Base-by-base conservation (phyloP, 2,888 invertebrate species). In the Portevinia maculata region DNA sequence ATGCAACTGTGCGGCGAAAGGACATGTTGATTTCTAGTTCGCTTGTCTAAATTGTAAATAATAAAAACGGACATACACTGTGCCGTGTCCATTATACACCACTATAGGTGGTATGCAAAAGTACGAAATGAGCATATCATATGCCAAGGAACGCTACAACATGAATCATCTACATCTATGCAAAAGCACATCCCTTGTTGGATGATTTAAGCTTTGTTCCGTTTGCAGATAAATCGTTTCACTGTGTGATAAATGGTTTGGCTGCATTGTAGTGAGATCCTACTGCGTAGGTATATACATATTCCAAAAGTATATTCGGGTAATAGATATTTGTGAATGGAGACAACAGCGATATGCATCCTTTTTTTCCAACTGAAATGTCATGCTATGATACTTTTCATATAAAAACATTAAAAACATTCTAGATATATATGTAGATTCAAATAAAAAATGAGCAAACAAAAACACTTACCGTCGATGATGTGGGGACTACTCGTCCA, bases 171-270 rank as follows among this genome's bases (percentile, higher is more conserved):
- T n/a, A 1, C 9, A n/a, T 28, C 13, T 39, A 46, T 64, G 37
- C 52, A 41, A n/a, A 32, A 30, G 41, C 60, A 50, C 50, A 57
- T 32, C 30, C 60, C 30, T 55, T 62, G 62, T 55, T 30, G 64
- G 52, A 64, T 64, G 57, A 64, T 81, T 75, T 52, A 64, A 44
- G 57, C 44, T 52, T 8, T 71, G 32, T 69, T 70, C 28, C 8
- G 60, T 28, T 74, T 48, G 41, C 34, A 50, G 34, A 74, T 74
- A 69, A 69, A 79, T 75, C 44, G 50, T 69, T 64, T 30, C 50
- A 59, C 79, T 69, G 79, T 11, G 69, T 81, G 79, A 75, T 75
- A 64, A 64, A 75, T 75, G 59, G 21, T 69, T 30, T 24, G 48
- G 50, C 59, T 15, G 48, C 11, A 9, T 41, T 13, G 39, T 17